These are phyloP conservation scores for Lasaia peninsularis DNA, from an alignment of 1,140 invertebrate genomes.

Conservation along the genomic window DNA sequence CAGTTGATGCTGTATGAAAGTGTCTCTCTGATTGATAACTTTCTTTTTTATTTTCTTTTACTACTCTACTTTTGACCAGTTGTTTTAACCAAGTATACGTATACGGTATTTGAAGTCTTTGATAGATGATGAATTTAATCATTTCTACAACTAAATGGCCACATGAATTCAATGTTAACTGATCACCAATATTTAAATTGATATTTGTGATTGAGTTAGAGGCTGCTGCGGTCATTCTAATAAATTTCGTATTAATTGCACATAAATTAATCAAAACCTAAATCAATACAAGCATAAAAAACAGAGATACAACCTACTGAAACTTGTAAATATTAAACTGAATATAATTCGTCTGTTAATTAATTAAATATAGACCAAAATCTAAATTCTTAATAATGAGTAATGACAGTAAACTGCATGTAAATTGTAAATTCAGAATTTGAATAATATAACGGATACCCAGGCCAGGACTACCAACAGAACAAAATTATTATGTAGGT, in stretches of 20 bases:
- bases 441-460: no score
- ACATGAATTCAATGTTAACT: slow-evolving; percentile 65
- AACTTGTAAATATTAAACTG: no score
- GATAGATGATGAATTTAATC: slow-evolving; percentile 70
- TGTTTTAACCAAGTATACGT: slow-evolving; percentile 71
- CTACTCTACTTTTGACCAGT: slow-evolving; percentile 59
- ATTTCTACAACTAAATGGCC: slow-evolving; percentile 67
- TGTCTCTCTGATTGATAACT: slow-evolving; percentile 63
- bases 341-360: no score
- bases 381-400: no score
- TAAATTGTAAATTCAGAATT: no score
- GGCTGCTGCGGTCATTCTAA: slow-evolving; percentile 12
- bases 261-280: neutral
- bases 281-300: no score
- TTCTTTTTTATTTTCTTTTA: slow-evolving; percentile 42
- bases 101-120: slow-evolving; percentile 72
- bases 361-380: no score
- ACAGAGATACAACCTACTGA: no score
- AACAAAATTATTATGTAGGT: no score
- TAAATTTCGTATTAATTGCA: neutral
- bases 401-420: no score
- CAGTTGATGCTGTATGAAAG: slow-evolving; percentile 58
- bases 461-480: no score
- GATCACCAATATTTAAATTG: slow-evolving; percentile 59
- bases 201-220: neutral